A percentile compares a stretch with the other conserved stretches of the same genome.
Conservation (phyloP, 2,797 vertebrate genomes). For the Naso thynnoides region DNA sequence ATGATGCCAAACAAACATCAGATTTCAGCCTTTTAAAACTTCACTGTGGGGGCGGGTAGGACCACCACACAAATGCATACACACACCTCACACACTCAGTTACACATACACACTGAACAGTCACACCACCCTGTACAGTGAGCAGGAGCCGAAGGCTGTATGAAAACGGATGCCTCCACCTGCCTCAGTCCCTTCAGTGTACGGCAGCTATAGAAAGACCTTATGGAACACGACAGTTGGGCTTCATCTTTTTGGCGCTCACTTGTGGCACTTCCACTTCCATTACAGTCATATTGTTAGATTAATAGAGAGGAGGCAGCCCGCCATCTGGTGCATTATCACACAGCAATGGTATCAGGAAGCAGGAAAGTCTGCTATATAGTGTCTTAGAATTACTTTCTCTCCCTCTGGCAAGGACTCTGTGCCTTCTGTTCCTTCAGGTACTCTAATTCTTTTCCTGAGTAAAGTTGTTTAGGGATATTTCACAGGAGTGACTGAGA, state of each 20-base stretch:
- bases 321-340: conserved; percentile 77
- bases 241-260: conserved; percentile 51
- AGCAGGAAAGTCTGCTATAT: conserved; percentile 60
- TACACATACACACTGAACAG: neutral
- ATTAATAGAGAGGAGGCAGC: conserved; percentile 63
- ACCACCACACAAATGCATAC: neutral
- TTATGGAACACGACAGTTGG: conserved; percentile 69
- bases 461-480: conserved; percentile 16
- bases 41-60: neutral
- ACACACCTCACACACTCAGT: neutral
- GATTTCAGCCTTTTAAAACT: neutral
- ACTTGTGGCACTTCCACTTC: conserved; percentile 67
- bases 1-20: conserved; percentile 21
- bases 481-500: conserved; percentile 20
- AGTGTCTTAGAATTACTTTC: conserved; percentile 61
- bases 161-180: conserved; percentile 26
- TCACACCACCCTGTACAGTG: neutral
- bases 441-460: conserved; percentile 33
- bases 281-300: conserved; percentile 71
- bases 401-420: conserved; percentile 58
- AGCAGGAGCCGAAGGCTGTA: conserved; percentile 13
- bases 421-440: conserved; percentile 69
- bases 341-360: conserved; percentile 69
- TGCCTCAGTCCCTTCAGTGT: conserved; percentile 19
- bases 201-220: conserved; percentile 31